These are phyloP conservation scores for Hydractinia symbiolongicarpus DNA, from an alignment of 30 jellyfish, hydroid and myxozoan genomes.

Conservation along the genomic window DNA sequence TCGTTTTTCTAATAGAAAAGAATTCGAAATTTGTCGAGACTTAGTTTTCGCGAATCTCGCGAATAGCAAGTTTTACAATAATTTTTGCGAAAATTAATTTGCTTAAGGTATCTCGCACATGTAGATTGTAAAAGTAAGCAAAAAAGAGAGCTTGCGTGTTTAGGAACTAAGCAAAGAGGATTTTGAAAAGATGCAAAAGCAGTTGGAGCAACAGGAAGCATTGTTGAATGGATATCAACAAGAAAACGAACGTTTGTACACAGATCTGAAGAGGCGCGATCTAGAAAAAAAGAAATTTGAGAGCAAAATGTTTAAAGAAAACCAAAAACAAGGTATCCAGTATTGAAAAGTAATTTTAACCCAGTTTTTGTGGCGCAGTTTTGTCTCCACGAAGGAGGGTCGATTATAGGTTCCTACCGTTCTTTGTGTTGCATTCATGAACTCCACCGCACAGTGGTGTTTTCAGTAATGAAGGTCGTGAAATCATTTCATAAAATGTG, in stretches of 20 bases:
- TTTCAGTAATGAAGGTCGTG: no score
- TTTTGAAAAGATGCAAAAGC: constrained; percentile 27
- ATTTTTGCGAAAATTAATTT: no score
- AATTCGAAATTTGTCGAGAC: no score
- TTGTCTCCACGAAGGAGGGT: background rate
- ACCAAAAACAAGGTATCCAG: constrained; percentile 38
- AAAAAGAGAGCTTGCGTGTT: background rate
- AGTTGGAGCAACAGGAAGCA: constrained; percentile 54
- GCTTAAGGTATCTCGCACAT: no score
- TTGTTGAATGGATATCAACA: constrained; percentile 64
- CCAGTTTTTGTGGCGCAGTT: background rate
- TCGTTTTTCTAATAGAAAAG: no score
- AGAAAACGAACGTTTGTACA: constrained; percentile 51
- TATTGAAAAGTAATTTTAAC: background rate
- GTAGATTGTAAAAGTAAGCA: background rate
- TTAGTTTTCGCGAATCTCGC: no score
- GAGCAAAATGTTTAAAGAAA: constrained; percentile 41
- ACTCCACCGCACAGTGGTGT: no score
- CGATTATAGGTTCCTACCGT: no score
- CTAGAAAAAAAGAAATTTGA: constrained; percentile 36
- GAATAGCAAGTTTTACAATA: no score
- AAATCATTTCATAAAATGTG: no score
- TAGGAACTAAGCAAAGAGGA: constrained; percentile 23
- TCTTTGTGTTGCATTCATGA: no score
- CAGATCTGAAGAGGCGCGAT: constrained; percentile 31